phyloP scores from a whole-genome alignment of 2,797 vertebrate species.

The Anguilla obscura region DNA sequence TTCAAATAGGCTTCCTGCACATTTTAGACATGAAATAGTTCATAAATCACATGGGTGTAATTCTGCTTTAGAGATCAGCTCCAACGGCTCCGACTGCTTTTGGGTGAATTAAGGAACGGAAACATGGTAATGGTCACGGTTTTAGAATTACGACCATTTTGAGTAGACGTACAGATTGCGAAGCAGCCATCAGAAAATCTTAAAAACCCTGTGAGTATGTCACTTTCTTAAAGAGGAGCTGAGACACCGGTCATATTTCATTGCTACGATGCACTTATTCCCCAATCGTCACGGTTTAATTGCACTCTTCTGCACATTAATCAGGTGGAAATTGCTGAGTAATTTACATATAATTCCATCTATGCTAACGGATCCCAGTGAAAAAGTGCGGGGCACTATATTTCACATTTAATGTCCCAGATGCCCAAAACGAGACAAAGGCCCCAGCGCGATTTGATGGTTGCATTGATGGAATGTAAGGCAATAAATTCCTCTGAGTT shows the following conservation, averaged over 20 bases:
- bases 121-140: not conserved
- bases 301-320: slow-evolving; percentile 51
- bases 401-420: slow-evolving; percentile 42
- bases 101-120: not conserved
- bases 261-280: slow-evolving; percentile 26
- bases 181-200: not conserved
- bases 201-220: not conserved
- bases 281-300: slow-evolving; percentile 48
- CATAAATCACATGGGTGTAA: not conserved
- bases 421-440: slow-evolving; percentile 32
- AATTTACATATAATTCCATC: slow-evolving; percentile 37
- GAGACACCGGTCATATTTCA: slow-evolving; percentile 21
- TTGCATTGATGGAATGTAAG: slow-evolving; percentile 37
- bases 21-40: not conserved
- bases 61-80: not conserved
- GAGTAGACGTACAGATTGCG: not conserved
- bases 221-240: slow-evolving; percentile 14
- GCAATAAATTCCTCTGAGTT: slow-evolving; percentile 40
- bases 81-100: not conserved
- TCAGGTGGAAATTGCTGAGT: slow-evolving; percentile 45
- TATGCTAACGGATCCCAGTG: slow-evolving; percentile 27
- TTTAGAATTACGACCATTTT: slow-evolving; percentile 23
- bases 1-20: not conserved
- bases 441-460: slow-evolving; percentile 10
- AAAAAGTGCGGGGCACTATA: slow-evolving; percentile 28